Conservation (phyloP, 37 sponge, comb jelly and placozoan species). For the Ianthella basta region DNA sequence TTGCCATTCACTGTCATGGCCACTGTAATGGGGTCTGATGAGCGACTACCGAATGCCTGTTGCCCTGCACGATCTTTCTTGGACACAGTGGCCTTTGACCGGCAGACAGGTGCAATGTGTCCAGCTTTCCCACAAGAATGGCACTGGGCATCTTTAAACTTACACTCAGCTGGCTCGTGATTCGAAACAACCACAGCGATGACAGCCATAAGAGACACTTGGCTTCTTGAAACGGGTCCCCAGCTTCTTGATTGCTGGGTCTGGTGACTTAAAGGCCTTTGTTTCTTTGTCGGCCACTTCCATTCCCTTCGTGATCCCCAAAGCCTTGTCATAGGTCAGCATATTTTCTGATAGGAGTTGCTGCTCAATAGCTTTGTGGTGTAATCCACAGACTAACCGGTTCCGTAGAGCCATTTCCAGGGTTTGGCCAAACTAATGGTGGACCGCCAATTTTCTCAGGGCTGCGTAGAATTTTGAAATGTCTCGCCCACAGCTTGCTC, state of each 20-base stretch:
- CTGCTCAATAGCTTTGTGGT: conserved; percentile 24
- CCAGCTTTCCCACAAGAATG: conserved; percentile 36
- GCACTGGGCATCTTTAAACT: conserved; percentile 35
- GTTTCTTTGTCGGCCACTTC: not conserved
- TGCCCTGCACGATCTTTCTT: not conserved
- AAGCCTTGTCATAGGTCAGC: conserved; percentile 36
- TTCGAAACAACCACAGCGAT: conserved; percentile 52
- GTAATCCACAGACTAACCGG: conserved; percentile 50
- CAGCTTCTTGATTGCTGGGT: conserved; percentile 2
- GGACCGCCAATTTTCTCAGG: conserved; percentile 11
- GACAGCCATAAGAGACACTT: not conserved
- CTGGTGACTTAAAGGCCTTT: conserved; percentile 5
- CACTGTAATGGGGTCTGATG: no score
- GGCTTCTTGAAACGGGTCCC: not conserved
- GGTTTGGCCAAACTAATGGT: conserved; percentile 13
- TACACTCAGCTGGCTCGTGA: conserved; percentile 28
- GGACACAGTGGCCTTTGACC: not conserved
- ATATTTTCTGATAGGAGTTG: conserved; percentile 26
- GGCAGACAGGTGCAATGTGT: conserved; percentile 37
- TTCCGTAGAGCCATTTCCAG: conserved; percentile 32
- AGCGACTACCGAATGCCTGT: no score
- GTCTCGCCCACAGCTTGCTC: conserved; percentile 18
- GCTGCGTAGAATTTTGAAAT: conserved; percentile 25
- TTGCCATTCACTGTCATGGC: no score
- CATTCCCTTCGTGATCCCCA: conserved; percentile 22